Conservation (phyloP, 2,113 vertebrate species). For the Ceyx melanurus region DNA sequence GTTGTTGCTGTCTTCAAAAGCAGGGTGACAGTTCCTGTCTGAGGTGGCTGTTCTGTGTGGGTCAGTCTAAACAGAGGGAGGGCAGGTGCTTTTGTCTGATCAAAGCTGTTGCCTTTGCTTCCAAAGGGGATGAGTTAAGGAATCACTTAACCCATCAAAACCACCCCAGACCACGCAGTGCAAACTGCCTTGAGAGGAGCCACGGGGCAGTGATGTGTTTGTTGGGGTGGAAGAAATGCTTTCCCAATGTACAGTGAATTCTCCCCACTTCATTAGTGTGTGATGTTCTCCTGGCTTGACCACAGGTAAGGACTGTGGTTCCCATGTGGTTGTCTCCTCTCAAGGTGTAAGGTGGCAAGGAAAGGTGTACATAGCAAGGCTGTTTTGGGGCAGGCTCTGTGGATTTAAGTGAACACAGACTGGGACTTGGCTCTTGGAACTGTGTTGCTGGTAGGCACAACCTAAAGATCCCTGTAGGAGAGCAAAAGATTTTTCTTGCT, state of each 20-base stretch:
- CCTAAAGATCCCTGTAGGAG: fast-evolving
- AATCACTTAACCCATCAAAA: background rate
- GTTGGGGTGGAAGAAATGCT: fast-evolving
- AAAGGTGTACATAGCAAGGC: fast-evolving
- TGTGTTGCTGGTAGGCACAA: fast-evolving
- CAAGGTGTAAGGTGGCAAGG: background rate
- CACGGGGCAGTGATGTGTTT: fast-evolving
- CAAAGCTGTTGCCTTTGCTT: background rate
- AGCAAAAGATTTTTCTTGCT: background rate
- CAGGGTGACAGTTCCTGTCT: background rate
- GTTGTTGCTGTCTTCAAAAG: background rate
- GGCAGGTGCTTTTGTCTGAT: fast-evolving
- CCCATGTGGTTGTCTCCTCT: fast-evolving
- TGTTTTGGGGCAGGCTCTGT: background rate
- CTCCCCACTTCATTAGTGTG: fast-evolving
- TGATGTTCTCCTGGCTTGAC: background rate
- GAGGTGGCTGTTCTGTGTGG: background rate
- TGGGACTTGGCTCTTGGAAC: fast-evolving
- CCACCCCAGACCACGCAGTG: fast-evolving
- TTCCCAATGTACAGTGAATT: background rate
- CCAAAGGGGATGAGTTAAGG: background rate
- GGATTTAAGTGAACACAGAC: background rate
- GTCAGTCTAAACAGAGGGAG: background rate
- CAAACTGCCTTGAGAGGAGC: background rate
- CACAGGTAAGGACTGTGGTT: background rate